Conservation (phyloP, 2,797 vertebrate genomes). For the Hippopotamyrus pictus region DNA sequence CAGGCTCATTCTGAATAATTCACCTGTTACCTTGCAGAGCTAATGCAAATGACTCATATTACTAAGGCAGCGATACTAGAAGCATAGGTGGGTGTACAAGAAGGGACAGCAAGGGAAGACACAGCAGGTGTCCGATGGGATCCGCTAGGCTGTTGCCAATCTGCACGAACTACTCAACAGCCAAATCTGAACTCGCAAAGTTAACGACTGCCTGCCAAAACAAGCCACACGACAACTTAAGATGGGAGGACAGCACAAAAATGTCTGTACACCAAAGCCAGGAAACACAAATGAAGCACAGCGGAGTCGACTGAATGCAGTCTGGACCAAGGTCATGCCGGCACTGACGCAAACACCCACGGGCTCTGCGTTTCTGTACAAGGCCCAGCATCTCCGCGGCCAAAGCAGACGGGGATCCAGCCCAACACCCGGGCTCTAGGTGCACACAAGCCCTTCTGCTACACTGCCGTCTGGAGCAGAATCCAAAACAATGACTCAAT, state of each 20-base stretch:
- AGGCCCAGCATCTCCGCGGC: not conserved
- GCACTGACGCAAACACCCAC: not conserved
- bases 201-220: not conserved
- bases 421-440: not conserved
- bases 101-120: not conserved
- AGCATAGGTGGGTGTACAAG: not conserved
- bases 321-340: not conserved
- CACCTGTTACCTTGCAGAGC: not conserved
- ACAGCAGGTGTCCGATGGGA: not conserved
- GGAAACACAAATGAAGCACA: not conserved
- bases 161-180: not conserved
- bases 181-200: not conserved
- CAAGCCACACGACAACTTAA: not conserved
- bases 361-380: not conserved
- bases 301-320: not conserved
- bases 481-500: not conserved
- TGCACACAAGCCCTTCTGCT: not conserved
- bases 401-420: not conserved
- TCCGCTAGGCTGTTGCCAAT: not conserved
- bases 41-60: not conserved
- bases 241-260: not conserved
- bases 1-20: not conserved
- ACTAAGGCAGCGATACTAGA: not conserved
- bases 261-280: not conserved
- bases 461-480: not conserved